A percentile compares a stretch with the other conserved stretches of the same genome.
phyloP scores from a whole-genome alignment of 2,888 invertebrate genomes.

The Drymonia ruficornis region DNA sequence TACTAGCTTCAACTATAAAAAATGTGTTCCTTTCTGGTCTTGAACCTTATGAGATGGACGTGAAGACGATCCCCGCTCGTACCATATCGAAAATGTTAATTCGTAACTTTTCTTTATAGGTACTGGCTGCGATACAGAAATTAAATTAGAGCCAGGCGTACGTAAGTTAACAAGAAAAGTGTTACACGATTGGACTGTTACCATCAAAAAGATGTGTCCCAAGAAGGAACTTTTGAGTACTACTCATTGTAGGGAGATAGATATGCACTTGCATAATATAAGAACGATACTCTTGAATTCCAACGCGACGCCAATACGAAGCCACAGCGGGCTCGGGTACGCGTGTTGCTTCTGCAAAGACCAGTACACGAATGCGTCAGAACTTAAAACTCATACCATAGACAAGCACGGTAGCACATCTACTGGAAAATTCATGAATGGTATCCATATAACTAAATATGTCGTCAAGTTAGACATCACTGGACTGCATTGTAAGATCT shows the following conservation, averaged over 20 bases:
- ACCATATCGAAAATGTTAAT: constrained; percentile 10
- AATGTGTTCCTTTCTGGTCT: no score
- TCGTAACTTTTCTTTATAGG: constrained; percentile 36
- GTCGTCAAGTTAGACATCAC: constrained; percentile 2
- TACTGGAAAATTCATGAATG: constrained; percentile 29
- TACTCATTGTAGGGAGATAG: neutral
- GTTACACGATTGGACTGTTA: constrained; percentile 2
- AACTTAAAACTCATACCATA: constrained; percentile 51
- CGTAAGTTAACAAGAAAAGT: constrained; percentile 2
- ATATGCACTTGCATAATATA: neutral
- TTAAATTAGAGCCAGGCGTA: constrained; percentile 8
- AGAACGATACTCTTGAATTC: constrained; percentile 44
- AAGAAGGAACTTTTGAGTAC: neutral
- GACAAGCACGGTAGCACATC: constrained; percentile 18
- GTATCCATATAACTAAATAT: constrained; percentile 14
- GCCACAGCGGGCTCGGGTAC: constrained; percentile 46
- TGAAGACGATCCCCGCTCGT: neutral
- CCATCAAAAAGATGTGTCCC: neutral
- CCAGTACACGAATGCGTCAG: constrained; percentile 43
- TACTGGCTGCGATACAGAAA: constrained; percentile 21
- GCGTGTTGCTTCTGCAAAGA: constrained; percentile 51
- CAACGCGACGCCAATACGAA: constrained; percentile 56
- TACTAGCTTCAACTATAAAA: no score
- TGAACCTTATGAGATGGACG: no score
- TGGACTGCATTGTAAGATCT: neutral